These are phyloP conservation scores for Lophius americanus DNA, from an alignment of 2,797 vertebrate genomes.

Conservation along the genomic window DNA sequence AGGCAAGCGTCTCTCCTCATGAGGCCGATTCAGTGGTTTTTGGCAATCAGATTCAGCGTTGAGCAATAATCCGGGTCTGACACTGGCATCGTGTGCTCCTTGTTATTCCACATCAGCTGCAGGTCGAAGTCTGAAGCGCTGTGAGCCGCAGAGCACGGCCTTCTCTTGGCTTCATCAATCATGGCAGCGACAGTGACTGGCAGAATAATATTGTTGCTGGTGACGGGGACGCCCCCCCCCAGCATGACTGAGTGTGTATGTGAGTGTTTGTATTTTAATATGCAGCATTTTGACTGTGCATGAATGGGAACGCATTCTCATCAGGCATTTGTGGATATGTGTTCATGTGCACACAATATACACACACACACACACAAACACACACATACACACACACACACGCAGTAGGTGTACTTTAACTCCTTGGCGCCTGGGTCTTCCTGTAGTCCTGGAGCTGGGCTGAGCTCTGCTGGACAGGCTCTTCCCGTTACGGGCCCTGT, in stretches of 20 bases:
- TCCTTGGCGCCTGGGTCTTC: conserved; percentile 82
- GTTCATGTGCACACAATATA: conserved; percentile 22
- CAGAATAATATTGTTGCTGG: conserved; percentile 84
- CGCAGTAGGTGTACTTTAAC: conserved; percentile 75
- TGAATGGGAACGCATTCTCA: conserved; percentile 6
- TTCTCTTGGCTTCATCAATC: conserved; percentile 76
- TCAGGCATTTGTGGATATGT: conserved; percentile 31
- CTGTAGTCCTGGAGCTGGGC: conserved; percentile 66
- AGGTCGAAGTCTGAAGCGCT: background rate
- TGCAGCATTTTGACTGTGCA: conserved; percentile 2
- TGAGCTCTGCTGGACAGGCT: conserved; percentile 71
- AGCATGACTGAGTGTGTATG: conserved; percentile 29
- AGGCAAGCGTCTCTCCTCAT: background rate
- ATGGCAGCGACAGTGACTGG: conserved; percentile 76
- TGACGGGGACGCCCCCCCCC: conserved; percentile 70
- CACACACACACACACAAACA: conserved; percentile 7
- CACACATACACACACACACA: conserved; percentile 23
- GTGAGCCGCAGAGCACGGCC: conserved; percentile 30
- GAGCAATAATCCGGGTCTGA: conserved; percentile 28
- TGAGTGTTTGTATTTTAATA: conserved; percentile 23
- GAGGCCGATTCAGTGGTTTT: conserved; percentile 31
- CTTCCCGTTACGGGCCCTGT: conserved; percentile 79
- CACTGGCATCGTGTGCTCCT: conserved; percentile 35
- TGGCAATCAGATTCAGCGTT: conserved; percentile 28
- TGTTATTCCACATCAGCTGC: conserved; percentile 64